Conservation (phyloP, 2,797 vertebrate genomes). For the Pipistrellus kuhlii region DNA sequence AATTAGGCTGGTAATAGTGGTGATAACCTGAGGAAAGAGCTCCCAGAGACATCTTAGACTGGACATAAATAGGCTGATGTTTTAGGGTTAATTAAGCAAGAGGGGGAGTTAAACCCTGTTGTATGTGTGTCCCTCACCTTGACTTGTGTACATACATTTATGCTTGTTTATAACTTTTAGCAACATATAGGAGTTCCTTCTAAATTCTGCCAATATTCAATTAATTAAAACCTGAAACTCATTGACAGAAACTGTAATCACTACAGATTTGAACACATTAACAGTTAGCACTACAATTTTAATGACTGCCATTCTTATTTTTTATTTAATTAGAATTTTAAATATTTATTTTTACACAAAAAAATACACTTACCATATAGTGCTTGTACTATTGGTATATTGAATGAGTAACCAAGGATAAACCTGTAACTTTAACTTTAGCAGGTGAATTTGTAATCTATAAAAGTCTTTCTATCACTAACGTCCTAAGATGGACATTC, state of each 20-base stretch:
- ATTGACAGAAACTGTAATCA: not conserved
- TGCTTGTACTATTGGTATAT: not conserved
- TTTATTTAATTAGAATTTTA: not conserved
- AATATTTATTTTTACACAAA: constrained; percentile 12
- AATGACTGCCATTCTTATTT: not conserved
- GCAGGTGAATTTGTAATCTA: not conserved
- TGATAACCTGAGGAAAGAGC: not conserved
- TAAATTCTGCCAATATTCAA: constrained; percentile 8
- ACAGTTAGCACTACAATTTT: not conserved
- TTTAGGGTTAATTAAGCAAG: not conserved
- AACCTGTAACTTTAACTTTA: not conserved
- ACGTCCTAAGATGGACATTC: not conserved
- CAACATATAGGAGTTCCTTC: not conserved
- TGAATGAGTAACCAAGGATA: constrained; percentile 29
- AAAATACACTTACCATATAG: not conserved
- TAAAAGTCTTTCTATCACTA: not conserved
- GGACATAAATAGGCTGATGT: not conserved
- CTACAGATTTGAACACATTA: not conserved
- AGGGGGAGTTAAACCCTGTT: not conserved
- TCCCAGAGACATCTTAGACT: not conserved
- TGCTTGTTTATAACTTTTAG: not conserved
- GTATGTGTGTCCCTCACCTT: not conserved
- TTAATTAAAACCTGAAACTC: constrained; percentile 11
- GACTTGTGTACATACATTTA: not conserved
- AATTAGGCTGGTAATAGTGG: not conserved